These are phyloP conservation scores for Mellilla xanthometata DNA, from an alignment of 2,888 invertebrate species.

Conservation along the genomic window DNA sequence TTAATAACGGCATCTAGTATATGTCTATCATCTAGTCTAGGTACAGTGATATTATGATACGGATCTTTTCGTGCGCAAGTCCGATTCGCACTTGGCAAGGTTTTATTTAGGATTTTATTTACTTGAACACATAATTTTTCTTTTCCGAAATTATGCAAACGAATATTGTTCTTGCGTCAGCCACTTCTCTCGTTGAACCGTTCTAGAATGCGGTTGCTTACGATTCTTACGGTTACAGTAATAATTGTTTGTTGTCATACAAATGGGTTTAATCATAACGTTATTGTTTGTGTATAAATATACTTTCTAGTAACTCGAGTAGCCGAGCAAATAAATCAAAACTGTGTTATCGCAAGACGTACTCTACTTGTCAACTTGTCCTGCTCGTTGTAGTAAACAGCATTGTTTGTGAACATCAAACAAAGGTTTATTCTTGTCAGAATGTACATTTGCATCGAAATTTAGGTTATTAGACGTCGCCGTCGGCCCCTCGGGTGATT, in stretches of 20 bases:
- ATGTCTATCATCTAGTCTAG: no score
- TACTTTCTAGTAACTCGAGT: constrained; percentile 3
- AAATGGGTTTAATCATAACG: neutral
- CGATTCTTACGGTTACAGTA: no score
- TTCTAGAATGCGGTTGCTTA: neutral
- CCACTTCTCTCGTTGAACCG: constrained; percentile 6
- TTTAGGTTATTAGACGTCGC: constrained; percentile 21
- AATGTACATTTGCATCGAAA: constrained; percentile 8
- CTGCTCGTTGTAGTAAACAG: constrained; percentile 10
- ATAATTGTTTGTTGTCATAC: neutral
- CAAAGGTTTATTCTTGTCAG: constrained; percentile 7
- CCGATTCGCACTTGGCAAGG: no score
- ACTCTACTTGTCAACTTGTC: constrained; percentile 14
- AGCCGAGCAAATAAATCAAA: constrained; percentile 7
- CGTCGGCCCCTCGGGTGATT: neutral
- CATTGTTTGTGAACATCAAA: constrained; percentile 9
- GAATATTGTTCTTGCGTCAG: constrained; percentile 37
- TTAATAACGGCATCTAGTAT: no score
- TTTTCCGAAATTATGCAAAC: no score
- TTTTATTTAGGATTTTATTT: no score
- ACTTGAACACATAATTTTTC: no score
- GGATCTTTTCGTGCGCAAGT: no score
- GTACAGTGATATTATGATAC: no score
- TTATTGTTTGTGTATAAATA: neutral
- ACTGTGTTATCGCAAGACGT: constrained; percentile 14